phyloP scores from a whole-genome alignment of 2,888 invertebrate species.

The Tupiocoris notatus region DNA sequence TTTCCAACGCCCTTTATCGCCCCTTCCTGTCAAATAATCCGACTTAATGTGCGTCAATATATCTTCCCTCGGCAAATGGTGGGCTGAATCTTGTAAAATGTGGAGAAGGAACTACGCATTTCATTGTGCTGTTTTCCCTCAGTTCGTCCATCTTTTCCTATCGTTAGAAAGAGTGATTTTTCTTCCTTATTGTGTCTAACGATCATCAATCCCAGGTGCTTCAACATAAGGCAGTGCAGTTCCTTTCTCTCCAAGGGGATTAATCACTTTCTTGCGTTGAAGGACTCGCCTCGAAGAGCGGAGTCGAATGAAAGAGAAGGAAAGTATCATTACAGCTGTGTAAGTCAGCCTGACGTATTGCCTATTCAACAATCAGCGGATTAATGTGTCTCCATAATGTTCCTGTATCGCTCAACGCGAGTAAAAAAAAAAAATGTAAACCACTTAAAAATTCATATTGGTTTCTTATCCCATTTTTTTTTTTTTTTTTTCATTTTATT shows the following conservation, averaged over 20 bases:
- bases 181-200: slow-evolving; percentile 39
- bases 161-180: slow-evolving; percentile 24
- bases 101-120: not conserved
- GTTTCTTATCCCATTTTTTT: no score
- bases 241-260: slow-evolving; percentile 22
- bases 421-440: no score
- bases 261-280: slow-evolving; percentile 32
- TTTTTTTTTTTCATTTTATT: no score
- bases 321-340: slow-evolving; percentile 35
- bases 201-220: slow-evolving; percentile 38
- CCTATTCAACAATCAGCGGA: slow-evolving; percentile 7
- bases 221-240: slow-evolving; percentile 18
- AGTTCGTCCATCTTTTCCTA: not conserved
- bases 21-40: no score
- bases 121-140: not conserved
- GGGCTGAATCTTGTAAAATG: not conserved
- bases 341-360: slow-evolving; percentile 37
- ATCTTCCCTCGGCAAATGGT: no score
- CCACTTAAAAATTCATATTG: no score
- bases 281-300: not conserved
- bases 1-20: no score
- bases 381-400: no score
- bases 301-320: not conserved
- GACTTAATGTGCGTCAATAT: no score
- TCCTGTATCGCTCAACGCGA: no score